These are phyloP conservation scores for Isoperla grammatica DNA, from an alignment of 2,888 invertebrate species.

Conservation along the genomic window DNA sequence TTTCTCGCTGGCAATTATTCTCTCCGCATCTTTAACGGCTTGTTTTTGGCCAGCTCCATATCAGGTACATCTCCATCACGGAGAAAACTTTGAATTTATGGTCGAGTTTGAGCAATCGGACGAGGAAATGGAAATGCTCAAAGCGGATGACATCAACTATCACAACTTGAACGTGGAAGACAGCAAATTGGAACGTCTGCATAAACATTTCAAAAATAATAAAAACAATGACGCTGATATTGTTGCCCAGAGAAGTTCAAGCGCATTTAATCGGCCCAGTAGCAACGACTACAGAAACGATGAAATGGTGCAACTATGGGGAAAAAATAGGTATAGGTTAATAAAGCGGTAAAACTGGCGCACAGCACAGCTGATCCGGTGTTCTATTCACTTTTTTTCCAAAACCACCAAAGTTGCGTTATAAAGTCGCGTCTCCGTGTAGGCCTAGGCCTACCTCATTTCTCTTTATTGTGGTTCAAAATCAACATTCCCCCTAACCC, in stretches of 20 bases:
- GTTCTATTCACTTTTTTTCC: too few species aligned
- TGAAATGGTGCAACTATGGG: too few species aligned
- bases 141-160: conserved; percentile 36
- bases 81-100: conserved; percentile 38
- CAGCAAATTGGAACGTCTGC: conserved; percentile 40
- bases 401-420: too few species aligned
- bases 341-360: too few species aligned
- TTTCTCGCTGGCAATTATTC: too few species aligned
- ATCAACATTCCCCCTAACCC: too few species aligned
- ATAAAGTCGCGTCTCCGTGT: too few species aligned
- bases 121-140: conserved; percentile 45
- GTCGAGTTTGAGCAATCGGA: conserved; percentile 41
- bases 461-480: too few species aligned
- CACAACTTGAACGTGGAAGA: conserved; percentile 35
- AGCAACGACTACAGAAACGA: too few species aligned
- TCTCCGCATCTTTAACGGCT: not conserved
- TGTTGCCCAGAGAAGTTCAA: conserved; percentile 32
- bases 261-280: conserved; percentile 18
- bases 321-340: too few species aligned
- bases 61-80: conserved; percentile 32
- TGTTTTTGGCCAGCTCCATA: conserved; percentile 31
- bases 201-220: conserved; percentile 37
- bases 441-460: too few species aligned
- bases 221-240: conserved; percentile 15
- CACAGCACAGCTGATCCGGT: too few species aligned